Evolutionary conservation across 2,888 invertebrate genomes (phyloP).

Genomic region (Pachliopta kotzebuea): DNA sequence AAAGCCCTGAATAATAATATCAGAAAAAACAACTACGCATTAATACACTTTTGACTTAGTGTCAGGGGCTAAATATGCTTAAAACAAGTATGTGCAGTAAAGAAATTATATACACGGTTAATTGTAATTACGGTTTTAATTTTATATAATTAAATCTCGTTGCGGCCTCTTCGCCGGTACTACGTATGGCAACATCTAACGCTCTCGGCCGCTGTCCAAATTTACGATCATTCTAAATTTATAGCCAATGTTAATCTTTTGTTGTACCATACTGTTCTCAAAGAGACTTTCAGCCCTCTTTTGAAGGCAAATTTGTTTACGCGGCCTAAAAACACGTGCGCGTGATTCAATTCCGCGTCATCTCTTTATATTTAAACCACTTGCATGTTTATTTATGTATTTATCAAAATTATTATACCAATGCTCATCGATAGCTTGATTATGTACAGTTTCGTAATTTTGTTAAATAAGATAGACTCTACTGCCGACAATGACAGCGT

Average conservation of each 20-base stretch:
- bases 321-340: slow-evolving; percentile 43
- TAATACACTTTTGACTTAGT: no score
- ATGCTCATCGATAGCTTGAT: background rate
- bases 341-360: slow-evolving; percentile 37
- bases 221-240: slow-evolving; percentile 57
- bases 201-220: slow-evolving; percentile 53
- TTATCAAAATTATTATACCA: slow-evolving; percentile 5
- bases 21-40: no score
- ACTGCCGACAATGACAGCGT: background rate
- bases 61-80: no score
- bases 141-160: background rate
- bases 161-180: slow-evolving; percentile 24
- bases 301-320: slow-evolving; percentile 70
- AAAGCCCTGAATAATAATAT: no score
- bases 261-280: slow-evolving; percentile 50
- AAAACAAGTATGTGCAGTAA: no score
- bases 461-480: background rate
- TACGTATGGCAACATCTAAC: slow-evolving; percentile 45
- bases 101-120: no score
- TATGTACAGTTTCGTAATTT: background rate
- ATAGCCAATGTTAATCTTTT: slow-evolving; percentile 65
- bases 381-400: slow-evolving; percentile 17
- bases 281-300: slow-evolving; percentile 55
- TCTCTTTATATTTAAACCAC: slow-evolving; percentile 23
- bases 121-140: background rate